Evolutionary conservation across 37 sponge, comb jelly and placozoan species (phyloP), one percentile per base, ranked within the genome.

Genomic region (Bolinopsis microptera): DNA sequence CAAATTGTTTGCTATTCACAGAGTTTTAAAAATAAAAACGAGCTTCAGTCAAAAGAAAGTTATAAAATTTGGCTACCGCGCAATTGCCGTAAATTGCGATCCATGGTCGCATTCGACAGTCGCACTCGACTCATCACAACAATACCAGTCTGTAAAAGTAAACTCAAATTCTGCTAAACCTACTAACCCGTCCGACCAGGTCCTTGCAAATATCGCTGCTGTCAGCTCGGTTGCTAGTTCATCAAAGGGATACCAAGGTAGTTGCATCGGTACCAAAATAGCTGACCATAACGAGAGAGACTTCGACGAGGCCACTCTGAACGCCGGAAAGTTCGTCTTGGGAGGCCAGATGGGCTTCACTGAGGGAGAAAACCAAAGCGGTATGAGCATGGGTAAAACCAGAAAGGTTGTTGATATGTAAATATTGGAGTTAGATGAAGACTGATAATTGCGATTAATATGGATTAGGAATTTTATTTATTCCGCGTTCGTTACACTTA

Each of bases 261-360:
- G 95, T 25, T 41, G 69, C 27, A 83, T 97, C 24, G 98, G 97
- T 25, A 95, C 95, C 0, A 98, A 97, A 83, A 97, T 97, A 40
- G 70, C 97, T 23, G 68, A 24, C 0, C 93, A 38, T 26, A 76
- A 97, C 13, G 92, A 94, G 69, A 92, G 97, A 30, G 94, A 97
- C 0, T 98, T 96, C 69, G 38, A 94, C 38, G 95, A 98, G 32
- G 94, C 94, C 21, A 95, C 95, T 41, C 82, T 98, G 75, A 94
- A 96, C 69, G 95, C 83, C 3, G 96, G 98, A 0, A 67, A 98
- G 93, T 41, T 24, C 31, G 83, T 98, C 30, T 95, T 96, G 93
- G 96, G 97, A 0, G 94, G 95, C 3, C 98, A 98, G 82, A 96
- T 95, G 96, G 98, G 98, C 38, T 93, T 94, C 37, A 97, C 95